Evolutionary conservation across 2,797 vertebrate genomes (phyloP).

Genomic region (Amniataba percoides): DNA sequence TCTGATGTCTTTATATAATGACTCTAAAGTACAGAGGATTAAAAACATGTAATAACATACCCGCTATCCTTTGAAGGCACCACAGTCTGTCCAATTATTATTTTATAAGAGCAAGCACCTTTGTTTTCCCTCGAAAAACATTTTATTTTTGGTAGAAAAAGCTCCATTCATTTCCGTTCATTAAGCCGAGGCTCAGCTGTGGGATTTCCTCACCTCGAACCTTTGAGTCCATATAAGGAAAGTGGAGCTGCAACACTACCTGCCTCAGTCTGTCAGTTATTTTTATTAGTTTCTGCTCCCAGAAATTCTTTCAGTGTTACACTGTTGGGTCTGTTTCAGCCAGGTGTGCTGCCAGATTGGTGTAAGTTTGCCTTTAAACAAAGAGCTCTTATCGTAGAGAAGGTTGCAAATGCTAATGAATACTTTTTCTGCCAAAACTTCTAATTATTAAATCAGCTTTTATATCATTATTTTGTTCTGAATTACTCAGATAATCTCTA

Average conservation of each 20-base stretch:
- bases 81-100: neutral
- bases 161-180: neutral
- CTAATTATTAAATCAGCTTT: neutral
- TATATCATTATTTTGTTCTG: neutral
- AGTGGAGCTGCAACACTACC: neutral
- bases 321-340: neutral
- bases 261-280: neutral
- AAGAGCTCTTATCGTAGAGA: neutral
- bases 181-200: neutral
- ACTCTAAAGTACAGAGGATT: neutral
- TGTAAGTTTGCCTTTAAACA: neutral
- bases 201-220: slow-evolving; percentile 15
- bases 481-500: no score
- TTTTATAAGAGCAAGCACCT: neutral
- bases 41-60: neutral
- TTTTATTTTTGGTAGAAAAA: neutral
- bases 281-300: neutral
- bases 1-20: neutral
- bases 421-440: neutral
- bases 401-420: neutral
- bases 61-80: neutral
- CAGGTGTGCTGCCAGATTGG: neutral
- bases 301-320: slow-evolving; percentile 19
- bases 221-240: neutral
- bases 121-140: neutral